Percentiles rank a stretch among this genome's conserved stretches.
Evolutionary conservation across 64 coral and sea anemone species (phyloP).

Genomic region (Catalaphyllia jardinei): DNA sequence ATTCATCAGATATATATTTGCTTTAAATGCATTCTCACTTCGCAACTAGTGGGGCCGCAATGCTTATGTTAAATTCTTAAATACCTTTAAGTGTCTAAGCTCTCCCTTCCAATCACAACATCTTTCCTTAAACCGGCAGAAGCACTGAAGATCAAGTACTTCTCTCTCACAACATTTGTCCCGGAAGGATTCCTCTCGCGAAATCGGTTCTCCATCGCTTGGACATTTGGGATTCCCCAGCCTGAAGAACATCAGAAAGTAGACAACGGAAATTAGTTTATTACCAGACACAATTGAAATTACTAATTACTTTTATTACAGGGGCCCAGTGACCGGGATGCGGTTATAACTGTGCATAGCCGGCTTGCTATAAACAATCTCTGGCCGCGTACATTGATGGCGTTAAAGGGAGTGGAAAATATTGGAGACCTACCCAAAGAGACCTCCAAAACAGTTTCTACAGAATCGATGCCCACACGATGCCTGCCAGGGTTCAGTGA

Average conservation of each 20-base stretch:
- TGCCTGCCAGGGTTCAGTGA: constrained; percentile 13
- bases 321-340: too few species aligned
- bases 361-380: too few species aligned
- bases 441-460: constrained; percentile 9
- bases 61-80: too few species aligned
- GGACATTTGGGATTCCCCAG: constrained; percentile 27
- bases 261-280: not conserved
- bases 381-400: too few species aligned
- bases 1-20: too few species aligned
- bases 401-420: too few species aligned
- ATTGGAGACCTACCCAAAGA: constrained; percentile 8
- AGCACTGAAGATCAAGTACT: constrained; percentile 46
- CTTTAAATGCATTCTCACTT: too few species aligned
- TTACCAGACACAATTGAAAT: too few species aligned
- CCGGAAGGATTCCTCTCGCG: constrained; percentile 29
- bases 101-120: constrained; percentile 70
- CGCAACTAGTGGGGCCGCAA: too few species aligned
- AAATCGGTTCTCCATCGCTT: constrained; percentile 38
- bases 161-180: constrained; percentile 68
- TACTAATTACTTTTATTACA: too few species aligned
- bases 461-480: constrained; percentile 36
- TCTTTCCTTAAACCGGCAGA: constrained; percentile 38
- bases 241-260: constrained; percentile 14
- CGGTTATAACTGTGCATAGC: too few species aligned
- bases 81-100: constrained; percentile 52